phyloP scores from a whole-genome alignment of 2,797 vertebrate genomes.

The Mareca penelope region DNA sequence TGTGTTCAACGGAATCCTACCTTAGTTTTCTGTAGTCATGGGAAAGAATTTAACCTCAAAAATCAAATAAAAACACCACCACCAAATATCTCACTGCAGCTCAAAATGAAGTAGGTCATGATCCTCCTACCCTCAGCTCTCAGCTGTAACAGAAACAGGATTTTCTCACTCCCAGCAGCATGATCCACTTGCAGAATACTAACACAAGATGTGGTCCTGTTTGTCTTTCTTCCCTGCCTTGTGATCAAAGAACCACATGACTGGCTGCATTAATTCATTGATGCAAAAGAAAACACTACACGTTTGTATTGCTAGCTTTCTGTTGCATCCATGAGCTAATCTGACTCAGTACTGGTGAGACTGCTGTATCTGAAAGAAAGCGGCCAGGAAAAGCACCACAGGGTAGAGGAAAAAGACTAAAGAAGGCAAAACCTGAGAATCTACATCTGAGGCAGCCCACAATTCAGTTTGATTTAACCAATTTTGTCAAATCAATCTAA shows the following conservation, averaged over 20 bases:
- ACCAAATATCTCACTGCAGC: not conserved
- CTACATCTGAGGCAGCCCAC: not conserved
- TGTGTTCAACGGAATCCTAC: not conserved
- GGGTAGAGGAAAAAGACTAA: not conserved
- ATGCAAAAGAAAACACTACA: not conserved
- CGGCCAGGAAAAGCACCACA: not conserved
- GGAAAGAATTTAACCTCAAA: not conserved
- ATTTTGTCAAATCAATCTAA: not conserved
- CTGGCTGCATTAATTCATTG: not conserved
- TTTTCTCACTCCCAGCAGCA: not conserved
- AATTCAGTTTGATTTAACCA: not conserved
- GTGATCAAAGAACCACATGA: not conserved
- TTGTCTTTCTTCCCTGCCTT: not conserved
- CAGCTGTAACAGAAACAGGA: not conserved
- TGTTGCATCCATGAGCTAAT: not conserved
- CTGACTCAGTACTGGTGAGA: not conserved
- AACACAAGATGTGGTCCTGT: not conserved
- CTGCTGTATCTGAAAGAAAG: not conserved
- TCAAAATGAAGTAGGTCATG: not conserved
- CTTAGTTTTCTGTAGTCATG: not conserved
- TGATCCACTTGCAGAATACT: not conserved
- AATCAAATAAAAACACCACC: not conserved
- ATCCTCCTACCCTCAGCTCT: not conserved
- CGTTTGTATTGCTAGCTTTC: not conserved
- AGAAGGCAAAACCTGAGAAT: not conserved